Evolutionary conservation across 2,797 vertebrate species (phyloP).

Genomic region (Rhincodon typus): DNA sequence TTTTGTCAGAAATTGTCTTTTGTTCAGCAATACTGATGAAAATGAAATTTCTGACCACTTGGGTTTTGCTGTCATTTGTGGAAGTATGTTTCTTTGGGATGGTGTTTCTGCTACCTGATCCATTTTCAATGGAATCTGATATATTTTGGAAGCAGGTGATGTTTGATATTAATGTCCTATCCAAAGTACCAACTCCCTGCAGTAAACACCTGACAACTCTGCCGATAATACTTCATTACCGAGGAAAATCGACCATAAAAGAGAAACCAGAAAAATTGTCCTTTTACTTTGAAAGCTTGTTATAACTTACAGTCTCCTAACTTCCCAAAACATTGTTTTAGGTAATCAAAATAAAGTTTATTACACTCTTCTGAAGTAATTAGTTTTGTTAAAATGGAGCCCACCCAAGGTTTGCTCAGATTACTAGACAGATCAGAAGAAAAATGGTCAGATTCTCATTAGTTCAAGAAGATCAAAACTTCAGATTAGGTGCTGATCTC

Average conservation of each 20-base stretch:
- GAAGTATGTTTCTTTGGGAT: neutral
- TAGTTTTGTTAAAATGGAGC: neutral
- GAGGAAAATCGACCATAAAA: neutral
- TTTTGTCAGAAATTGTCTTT: too few species aligned
- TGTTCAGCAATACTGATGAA: too few species aligned
- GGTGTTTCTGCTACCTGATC: neutral
- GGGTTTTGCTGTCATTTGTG: too few species aligned
- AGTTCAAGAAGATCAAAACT: neutral
- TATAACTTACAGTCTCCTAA: neutral
- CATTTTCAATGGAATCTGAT: neutral
- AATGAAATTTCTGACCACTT: too few species aligned
- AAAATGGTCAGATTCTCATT: neutral
- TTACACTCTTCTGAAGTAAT: neutral
- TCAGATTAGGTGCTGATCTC: neutral
- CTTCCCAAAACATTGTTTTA: neutral
- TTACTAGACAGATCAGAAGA: neutral
- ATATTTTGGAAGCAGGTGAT: neutral
- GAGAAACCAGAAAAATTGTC: neutral
- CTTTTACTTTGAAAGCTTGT: neutral
- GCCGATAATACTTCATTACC: neutral
- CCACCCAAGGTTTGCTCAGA: neutral
- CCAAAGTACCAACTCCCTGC: neutral
- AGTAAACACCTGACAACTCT: neutral
- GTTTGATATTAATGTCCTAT: neutral
- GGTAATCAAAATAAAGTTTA: neutral